Base-by-base conservation (phyloP, 1,140 invertebrate genomes). In the Bombus consobrinus region DNA sequence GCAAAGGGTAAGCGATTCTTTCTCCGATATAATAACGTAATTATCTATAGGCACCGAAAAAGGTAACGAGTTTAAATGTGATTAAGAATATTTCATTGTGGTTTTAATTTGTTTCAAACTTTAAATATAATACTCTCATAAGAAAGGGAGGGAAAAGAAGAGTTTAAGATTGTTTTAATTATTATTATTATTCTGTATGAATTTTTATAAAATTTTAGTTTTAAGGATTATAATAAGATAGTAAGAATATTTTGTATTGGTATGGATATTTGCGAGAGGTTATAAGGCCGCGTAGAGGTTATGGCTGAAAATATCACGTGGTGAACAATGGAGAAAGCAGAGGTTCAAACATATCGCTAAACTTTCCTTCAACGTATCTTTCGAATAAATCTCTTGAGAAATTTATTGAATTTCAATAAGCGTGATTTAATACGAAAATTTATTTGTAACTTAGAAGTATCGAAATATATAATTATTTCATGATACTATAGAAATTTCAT, bases 1-100 rank as follows among this genome's bases (percentile, higher is more conserved):
- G 22, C 93, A 94, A 89, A 91, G 92, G 91, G 94, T 94, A 88
- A 88, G 91, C 90, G 47, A 41, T 47, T 73, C 34, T 41, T 13
- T 53, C 5, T 68, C 1, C 39, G 28, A 53, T 53, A 5, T 71
- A 59, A 9, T 37, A 53, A 57, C 22, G 25, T 47, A 86, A 41
- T 41, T 78, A 77, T 62, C 13, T 76, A 43, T 62, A 73, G 34
- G 22, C 37, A 41, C 13, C 66, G 5, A 53, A 53, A 68, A 18
- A 43, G n/a, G 13, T 43, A 57, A 57, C 22, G 2, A 74, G 13
- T 62, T 9, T 22, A 15, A 32, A 66, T 9, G 12, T 13, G 15
- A 5, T 47, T 75, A 28, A 59, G 64, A 69, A 79, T 71, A 79
- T 71, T 84, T 57, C 37, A 37, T 12, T 13, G 4, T 37, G 9